Percentiles rank a stretch among this genome's conserved stretches.
phyloP scores from a whole-genome alignment of 2,888 invertebrate genomes.

The Eupithecia tripunctaria region DNA sequence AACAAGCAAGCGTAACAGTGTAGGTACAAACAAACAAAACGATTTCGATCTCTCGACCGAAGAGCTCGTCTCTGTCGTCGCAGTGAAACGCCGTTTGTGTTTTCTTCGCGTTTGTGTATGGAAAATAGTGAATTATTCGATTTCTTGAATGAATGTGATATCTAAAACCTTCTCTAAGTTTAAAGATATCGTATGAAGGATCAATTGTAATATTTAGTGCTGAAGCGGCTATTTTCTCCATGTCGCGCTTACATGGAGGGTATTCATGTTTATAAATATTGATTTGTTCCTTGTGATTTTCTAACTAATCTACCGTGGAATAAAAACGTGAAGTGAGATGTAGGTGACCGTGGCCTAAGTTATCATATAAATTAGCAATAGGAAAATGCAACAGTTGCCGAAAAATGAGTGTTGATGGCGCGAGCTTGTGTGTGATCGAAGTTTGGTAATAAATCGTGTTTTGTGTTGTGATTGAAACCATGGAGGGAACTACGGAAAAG shows the following conservation, averaged over 20 bases:
- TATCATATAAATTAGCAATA: conserved; percentile 44
- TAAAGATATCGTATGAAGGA: conserved; percentile 34
- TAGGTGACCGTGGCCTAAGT: conserved; percentile 59
- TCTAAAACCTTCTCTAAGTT: conserved; percentile 26
- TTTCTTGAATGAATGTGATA: conserved; percentile 61
- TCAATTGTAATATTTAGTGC: conserved; percentile 51
- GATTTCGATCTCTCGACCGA: conserved; percentile 61
- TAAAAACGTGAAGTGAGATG: conserved; percentile 71
- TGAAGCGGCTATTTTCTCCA: conserved; percentile 51
- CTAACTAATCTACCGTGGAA: conserved; percentile 47
- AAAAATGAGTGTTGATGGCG: conserved; percentile 60
- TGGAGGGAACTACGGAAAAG: conserved; percentile 90
- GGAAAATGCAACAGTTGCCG: conserved; percentile 75
- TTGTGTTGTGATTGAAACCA: conserved; percentile 76
- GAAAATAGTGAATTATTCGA: conserved; percentile 58
- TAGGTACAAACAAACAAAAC: conserved; percentile 59
- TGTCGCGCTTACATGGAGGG: conserved; percentile 64
- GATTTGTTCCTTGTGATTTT: conserved; percentile 74
- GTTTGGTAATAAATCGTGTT: conserved; percentile 64
- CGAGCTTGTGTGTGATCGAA: conserved; percentile 62
- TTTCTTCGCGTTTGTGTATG: conserved; percentile 68
- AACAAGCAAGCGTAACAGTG: conserved; percentile 1
- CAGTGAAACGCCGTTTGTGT: conserved; percentile 45
- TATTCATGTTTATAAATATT: conserved; percentile 83
- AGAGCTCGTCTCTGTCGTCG: conserved; percentile 59